Evolutionary conservation across 2,888 invertebrate species (phyloP), one percentile per base, ranked within the genome.

Genomic region (Salpingus planirostris): DNA sequence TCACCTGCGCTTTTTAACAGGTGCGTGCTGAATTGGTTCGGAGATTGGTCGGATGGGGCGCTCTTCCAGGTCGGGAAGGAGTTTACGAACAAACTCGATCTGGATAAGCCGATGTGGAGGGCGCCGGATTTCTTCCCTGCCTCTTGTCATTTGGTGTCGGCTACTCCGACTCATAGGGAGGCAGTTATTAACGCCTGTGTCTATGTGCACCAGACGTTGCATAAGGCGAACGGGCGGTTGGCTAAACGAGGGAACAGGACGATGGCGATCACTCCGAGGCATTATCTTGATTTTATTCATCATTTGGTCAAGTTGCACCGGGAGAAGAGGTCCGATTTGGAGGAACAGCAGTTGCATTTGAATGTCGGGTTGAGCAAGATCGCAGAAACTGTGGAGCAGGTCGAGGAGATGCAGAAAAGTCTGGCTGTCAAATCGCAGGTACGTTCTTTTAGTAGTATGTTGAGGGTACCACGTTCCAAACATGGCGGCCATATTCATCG

Each of bases 1-100:
- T 98, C 98, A 3, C 98, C 98, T 15, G 98, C 98, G 3, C 71
- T 98, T 34, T 98, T 98, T 74, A 99, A 98, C 71, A 80, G 97
- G 64, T 98, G 97, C 65, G 97, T 98, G 7, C 76, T 98, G 50
- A 97, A 98, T 66, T 97, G 97, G 97, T 97, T 98, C 65, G 98
- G 98, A 7, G 98, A 99, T 65, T 99, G 98, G 98, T 92, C 95
- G 12, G 92, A 95, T 57, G 89, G 90, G 2, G 92, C 93, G 0
- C 67, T 92, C 15, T 92, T 85, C 77, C 91, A 92, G 69, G 81
- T 95, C 42, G 97, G 95, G 48, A 86, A 87, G 60, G 97, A 98
- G 66, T 95, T 99, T 60, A 98, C 98, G 10, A 81, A 78, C 49
- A 87, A 89, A 49, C 81, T 98, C 54, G 98, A 98, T 69, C 72